Evolutionary conservation across 1,140 invertebrate genomes (phyloP), one percentile per base, ranked within the genome.

Genomic region (Drosophila auraria): DNA sequence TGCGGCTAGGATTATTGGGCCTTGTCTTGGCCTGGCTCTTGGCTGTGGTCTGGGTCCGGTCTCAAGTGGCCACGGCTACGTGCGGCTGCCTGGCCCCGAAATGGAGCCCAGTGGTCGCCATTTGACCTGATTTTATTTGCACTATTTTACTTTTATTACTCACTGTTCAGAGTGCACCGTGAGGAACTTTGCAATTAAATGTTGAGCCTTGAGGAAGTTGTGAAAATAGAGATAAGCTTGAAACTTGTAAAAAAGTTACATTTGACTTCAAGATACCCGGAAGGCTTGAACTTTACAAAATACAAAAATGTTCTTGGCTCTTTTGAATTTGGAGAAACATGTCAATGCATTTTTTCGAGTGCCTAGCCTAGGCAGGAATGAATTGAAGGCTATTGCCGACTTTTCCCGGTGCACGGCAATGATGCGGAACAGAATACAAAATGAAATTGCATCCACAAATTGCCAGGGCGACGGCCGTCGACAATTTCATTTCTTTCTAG

Each of bases 81-180:
- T 73, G 71, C 54, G 30, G 45, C 44, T 70, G 64, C 42, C 58
- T 60, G 65, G 64, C 51, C 75, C 42, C 54, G 11, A 66, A 70
- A 78, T 78, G 75, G 75, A 40, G 69, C 44, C 83, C 87, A 90
- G 82, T 79, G 87, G 62, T 53, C 78, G 78, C 84, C 81, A 83
- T 82, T 90, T 90, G 86, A 89, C 82, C 86, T 89, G 86, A 89
- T 89, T 89, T 86, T 90, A 90, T 89, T 90, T 90, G 82, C 86
- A 86, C 82, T 89, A 86, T 82, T 86, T 89, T 89, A 90, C 82
- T 89, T 89, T 89, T 89, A 89, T 90, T 90, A 65, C 86, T 89
- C 68, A 87, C 84, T 83, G 84, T 87, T 66, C 51, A 33, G 53
- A 1, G 36, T 51, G 36, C 45, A 61, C 66, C n/a, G 54, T 4